These are phyloP conservation scores for Amblyteles armatorius DNA, from an alignment of 2,888 invertebrate genomes.

Conservation along the genomic window DNA sequence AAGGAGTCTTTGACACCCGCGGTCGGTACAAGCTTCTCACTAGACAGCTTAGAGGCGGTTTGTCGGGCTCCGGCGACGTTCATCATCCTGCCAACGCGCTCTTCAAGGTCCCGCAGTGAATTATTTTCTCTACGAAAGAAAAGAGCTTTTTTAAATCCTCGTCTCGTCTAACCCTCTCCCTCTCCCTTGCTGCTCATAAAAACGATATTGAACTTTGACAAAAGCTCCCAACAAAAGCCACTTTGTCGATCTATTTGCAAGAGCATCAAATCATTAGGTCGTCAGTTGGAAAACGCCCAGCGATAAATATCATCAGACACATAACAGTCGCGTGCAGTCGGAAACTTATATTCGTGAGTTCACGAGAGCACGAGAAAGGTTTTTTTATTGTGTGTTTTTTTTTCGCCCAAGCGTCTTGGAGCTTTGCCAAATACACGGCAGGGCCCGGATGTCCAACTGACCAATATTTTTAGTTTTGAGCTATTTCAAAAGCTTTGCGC, in stretches of 20 bases:
- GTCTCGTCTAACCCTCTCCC: neutral
- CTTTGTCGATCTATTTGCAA: neutral
- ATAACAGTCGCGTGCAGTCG: neutral
- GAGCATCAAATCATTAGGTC: neutral
- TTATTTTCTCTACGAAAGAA: conserved; percentile 1
- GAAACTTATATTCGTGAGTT: conserved; percentile 5
- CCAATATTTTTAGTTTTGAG: conserved; percentile 77
- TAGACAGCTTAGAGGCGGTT: conserved; percentile 79
- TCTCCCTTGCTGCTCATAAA: neutral
- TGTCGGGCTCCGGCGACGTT: conserved; percentile 80
- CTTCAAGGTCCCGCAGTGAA: conserved; percentile 77
- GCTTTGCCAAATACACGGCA: conserved; percentile 70
- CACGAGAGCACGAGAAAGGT: conserved; percentile 28
- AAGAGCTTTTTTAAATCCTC: neutral
- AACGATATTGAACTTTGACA: neutral
- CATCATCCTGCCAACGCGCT: conserved; percentile 78
- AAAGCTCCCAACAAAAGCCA: neutral
- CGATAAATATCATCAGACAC: neutral
- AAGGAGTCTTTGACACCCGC: conserved; percentile 75
- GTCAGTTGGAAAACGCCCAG: neutral
- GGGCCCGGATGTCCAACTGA: conserved; percentile 69
- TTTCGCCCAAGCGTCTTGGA: conserved; percentile 67
- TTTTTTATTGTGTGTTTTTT: conserved; percentile 22
- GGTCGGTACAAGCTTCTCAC: conserved; percentile 80
- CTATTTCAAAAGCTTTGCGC: conserved; percentile 68